Evolutionary conservation across 2,888 invertebrate genomes (phyloP).

Genomic region (Liposcelis brunnea): DNA sequence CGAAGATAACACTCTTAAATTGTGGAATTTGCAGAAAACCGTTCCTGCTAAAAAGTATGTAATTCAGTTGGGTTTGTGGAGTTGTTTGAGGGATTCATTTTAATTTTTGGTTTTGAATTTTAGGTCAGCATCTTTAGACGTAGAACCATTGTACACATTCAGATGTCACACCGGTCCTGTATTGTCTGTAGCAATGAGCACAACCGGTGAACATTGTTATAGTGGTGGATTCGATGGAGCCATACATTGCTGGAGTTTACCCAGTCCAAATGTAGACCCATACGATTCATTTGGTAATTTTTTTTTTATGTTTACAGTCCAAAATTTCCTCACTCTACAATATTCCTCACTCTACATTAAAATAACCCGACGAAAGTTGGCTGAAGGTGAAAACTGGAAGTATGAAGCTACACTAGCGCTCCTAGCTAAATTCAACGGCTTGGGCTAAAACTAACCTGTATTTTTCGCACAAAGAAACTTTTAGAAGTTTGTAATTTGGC

Average conservation of each 20-base stretch:
- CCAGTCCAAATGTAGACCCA: constrained; percentile 84
- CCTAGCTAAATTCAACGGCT: too few species aligned
- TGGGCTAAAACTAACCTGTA: too few species aligned
- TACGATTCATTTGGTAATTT: constrained; percentile 71
- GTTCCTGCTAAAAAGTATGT: constrained; percentile 83
- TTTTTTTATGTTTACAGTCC: constrained; percentile 10
- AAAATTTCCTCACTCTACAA: not conserved
- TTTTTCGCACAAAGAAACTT: too few species aligned
- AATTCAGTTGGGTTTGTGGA: not conserved
- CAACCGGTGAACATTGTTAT: constrained; percentile 84
- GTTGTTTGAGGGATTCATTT: constrained; percentile 14
- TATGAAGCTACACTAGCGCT: too few species aligned
- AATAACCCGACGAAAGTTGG: too few species aligned
- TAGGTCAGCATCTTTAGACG: constrained; percentile 80
- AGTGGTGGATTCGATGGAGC: constrained; percentile 89
- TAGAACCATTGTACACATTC: constrained; percentile 98
- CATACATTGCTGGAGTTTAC: constrained; percentile 93
- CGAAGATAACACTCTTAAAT: constrained; percentile 95
- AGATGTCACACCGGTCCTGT: constrained; percentile 91
- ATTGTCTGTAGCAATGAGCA: constrained; percentile 82
- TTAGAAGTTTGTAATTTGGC: too few species aligned
- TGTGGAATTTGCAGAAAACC: constrained; percentile 98
- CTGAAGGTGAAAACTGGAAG: too few species aligned
- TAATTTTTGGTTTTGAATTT: constrained; percentile 15
- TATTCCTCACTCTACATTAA: not conserved